Percentiles rank a stretch among this genome's conserved stretches.
Conservation (phyloP, 2,797 vertebrate genomes). For the Acipenser transmontanus region DNA sequence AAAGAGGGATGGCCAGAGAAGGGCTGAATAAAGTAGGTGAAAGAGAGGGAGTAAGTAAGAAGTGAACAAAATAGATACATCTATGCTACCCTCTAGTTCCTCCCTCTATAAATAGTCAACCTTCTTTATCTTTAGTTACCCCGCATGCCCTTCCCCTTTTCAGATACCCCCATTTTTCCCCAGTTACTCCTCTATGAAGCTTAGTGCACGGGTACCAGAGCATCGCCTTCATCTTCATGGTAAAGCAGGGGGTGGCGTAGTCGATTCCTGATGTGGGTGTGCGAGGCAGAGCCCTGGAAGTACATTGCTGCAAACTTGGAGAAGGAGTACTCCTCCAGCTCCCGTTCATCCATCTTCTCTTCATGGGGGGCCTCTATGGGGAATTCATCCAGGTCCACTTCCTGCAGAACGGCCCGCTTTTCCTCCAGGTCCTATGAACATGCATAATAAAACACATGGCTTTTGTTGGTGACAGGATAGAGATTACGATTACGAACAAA, state of each 20-base stretch:
- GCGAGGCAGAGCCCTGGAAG: constrained; percentile 81
- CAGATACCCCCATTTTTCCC: no score
- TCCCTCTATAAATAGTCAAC: background rate
- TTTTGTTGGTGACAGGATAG: no score
- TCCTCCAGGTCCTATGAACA: constrained; percentile 65
- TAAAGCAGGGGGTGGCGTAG: constrained; percentile 79
- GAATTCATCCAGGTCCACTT: constrained; percentile 77
- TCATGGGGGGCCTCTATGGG: constrained; percentile 57
- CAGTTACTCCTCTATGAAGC: no score
- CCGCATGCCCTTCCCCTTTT: no score
- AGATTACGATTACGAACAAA: no score
- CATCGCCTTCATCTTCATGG: constrained; percentile 78
- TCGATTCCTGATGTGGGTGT: constrained; percentile 66
- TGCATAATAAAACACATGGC: no score
- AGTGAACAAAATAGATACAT: background rate
- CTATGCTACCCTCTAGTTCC: background rate
- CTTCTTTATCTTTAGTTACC: no score
- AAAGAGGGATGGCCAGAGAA: background rate
- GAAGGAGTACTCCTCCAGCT: constrained; percentile 72
- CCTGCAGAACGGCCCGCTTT: constrained; percentile 48
- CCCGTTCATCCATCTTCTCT: constrained; percentile 65
- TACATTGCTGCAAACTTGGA: constrained; percentile 87
- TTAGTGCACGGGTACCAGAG: constrained; percentile 56
- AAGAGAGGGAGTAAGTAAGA: background rate
- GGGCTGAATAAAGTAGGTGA: background rate